A percentile compares a stretch with the other conserved stretches of the same genome.
phyloP scores from a whole-genome alignment of 1,140 invertebrate species.

The Drosophila nikananu region DNA sequence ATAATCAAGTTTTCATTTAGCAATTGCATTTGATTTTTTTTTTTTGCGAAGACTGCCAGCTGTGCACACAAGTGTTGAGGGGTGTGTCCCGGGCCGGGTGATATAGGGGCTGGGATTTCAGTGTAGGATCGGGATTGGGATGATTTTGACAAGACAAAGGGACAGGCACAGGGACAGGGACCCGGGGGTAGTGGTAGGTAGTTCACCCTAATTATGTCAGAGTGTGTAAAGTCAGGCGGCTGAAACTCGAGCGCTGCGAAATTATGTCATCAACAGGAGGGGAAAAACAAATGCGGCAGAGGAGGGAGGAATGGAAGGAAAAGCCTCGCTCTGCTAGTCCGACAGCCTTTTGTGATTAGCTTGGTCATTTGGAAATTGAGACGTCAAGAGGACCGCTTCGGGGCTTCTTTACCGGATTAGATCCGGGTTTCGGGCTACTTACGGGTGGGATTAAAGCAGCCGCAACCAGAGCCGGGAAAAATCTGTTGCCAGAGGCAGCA shows the following conservation, averaged over 20 bases:
- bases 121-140: slow-evolving; percentile 2
- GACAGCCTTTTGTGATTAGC: slow-evolving; percentile 68
- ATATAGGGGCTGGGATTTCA: slow-evolving; percentile 4
- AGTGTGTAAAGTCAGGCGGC: slow-evolving; percentile 63
- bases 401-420: slow-evolving; percentile 26
- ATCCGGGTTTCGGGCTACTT: slow-evolving; percentile 38
- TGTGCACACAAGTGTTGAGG: slow-evolving; percentile 71
- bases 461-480: slow-evolving; percentile 25
- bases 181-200: slow-evolving; percentile 14
- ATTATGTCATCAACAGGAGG: slow-evolving; percentile 57
- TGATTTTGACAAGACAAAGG: slow-evolving; percentile 12
- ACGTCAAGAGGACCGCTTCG: slow-evolving; percentile 49
- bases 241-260: slow-evolving; percentile 60
- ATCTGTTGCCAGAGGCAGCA: slow-evolving; percentile 20
- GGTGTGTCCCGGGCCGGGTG: slow-evolving; percentile 43
- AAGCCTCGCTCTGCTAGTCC: slow-evolving; percentile 25
- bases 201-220: slow-evolving; percentile 74
- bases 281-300: slow-evolving; percentile 7
- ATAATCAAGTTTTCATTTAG: slow-evolving; percentile 65
- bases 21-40: slow-evolving; percentile 72
- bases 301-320: slow-evolving; percentile 2
- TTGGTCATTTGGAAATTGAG: slow-evolving; percentile 78
- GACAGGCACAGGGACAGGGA: background rate
- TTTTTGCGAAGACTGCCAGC: slow-evolving; percentile 55
- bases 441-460: slow-evolving; percentile 55